These are phyloP conservation scores for Peucedramus taeniatus DNA, from an alignment of 2,113 vertebrate genomes.

Conservation along the genomic window DNA sequence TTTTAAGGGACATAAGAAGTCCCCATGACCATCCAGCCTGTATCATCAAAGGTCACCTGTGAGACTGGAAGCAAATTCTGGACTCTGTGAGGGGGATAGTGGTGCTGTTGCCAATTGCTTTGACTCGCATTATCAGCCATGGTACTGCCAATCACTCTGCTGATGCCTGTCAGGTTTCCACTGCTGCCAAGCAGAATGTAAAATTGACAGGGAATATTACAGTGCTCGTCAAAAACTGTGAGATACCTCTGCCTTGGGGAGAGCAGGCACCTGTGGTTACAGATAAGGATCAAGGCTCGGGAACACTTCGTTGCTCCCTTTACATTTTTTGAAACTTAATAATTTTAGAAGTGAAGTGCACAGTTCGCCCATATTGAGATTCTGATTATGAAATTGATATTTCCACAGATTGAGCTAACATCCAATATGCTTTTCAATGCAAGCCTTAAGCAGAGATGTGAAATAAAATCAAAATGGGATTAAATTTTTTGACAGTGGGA, in stretches of 20 bases:
- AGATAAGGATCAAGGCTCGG: conserved; percentile 38
- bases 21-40: conserved; percentile 12
- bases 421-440: background rate
- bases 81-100: conserved; percentile 37
- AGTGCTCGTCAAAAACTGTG: conserved; percentile 9
- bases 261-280: conserved; percentile 63
- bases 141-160: conserved; percentile 62
- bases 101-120: conserved; percentile 55
- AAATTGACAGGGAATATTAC: conserved; percentile 67
- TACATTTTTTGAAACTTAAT: background rate
- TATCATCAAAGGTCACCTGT: conserved; percentile 52
- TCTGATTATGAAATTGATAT: background rate
- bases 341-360: background rate
- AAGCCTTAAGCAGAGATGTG: background rate
- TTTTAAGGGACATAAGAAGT: background rate
- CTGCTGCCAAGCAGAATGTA: conserved; percentile 62
- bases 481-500: conserved; percentile 31
- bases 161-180: conserved; percentile 61
- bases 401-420: background rate
- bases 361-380: background rate
- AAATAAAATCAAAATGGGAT: conserved; percentile 36
- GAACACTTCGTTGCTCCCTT: conserved; percentile 22
- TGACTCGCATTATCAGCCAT: conserved; percentile 65
- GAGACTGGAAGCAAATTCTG: conserved; percentile 45
- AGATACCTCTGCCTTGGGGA: conserved; percentile 59